Evolutionary conservation across 1,140 invertebrate species (phyloP), one percentile per base, ranked within the genome.

Genomic region (Drosophila nebulosa): DNA sequence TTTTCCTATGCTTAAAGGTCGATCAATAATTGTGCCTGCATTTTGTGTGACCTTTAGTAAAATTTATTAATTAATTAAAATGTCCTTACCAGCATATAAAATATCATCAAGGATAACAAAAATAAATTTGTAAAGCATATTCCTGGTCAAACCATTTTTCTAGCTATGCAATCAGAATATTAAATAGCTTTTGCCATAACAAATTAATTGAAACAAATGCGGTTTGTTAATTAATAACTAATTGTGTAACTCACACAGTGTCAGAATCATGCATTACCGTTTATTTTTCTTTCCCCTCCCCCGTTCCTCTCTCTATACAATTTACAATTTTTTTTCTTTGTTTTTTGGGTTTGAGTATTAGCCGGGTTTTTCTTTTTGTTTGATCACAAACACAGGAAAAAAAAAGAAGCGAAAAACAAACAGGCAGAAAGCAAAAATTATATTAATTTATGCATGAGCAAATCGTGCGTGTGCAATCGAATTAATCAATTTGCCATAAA

Each of bases 161-260:
- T 46, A 56, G 26, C 21, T 3, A 12, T 56, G 32, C 12, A 22
- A 14, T 18, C 32, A 52, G 46, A 56, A 70, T 60, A 78, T 64
- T 60, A 68, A 76, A 75, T 65, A 58, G 22, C 21, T 39, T 36
- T 21, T 3, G 7, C n/a, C 21, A 60, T 55, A 32, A 14, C 26
- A 26, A 73, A 76, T 64, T 70, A 85, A 79, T 74, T 74, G 53
- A 68, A 64, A 68, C 66, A 35, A 74, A 79, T 71, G 69, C 52
- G 76, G 46, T 61, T 26, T 66, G 67, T 85, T 77, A 79, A 85
- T 85, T 79, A 85, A 85, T 74, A 85, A 71, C 53, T 55, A 79
- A 71, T 81, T 64, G 73, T 39, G 30, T 30, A 56, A 64, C 74
- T 59, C 26, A 18, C 52, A 32, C 42, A 66, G 62, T 66, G 76